These are phyloP conservation scores for Dichetophora obliterata DNA, from an alignment of 2,888 invertebrate species.

Conservation along the genomic window DNA sequence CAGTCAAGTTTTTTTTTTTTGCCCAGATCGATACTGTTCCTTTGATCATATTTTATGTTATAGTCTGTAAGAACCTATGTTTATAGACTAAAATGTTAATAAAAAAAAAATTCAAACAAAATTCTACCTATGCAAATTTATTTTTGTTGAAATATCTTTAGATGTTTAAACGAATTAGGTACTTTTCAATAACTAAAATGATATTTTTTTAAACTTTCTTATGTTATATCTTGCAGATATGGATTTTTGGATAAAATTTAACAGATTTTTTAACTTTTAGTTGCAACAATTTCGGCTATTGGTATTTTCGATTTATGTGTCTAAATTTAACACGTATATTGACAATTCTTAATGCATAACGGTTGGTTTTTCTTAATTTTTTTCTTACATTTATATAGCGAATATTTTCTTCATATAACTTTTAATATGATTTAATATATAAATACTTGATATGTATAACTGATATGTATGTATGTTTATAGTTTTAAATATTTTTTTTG, in stretches of 20 bases:
- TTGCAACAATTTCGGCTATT: not conserved
- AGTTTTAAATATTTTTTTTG: constrained; percentile 39
- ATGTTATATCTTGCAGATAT: not conserved
- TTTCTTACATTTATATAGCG: constrained; percentile 10
- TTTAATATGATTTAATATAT: constrained; percentile 10
- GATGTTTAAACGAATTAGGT: no score
- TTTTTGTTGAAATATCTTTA: no score
- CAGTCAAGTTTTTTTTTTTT: no score
- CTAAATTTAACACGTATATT: not conserved
- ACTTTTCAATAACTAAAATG: no score
- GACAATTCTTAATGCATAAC: not conserved
- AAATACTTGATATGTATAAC: constrained; percentile 37
- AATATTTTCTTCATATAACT: constrained; percentile 38
- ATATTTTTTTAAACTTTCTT: no score
- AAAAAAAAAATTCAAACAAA: no score
- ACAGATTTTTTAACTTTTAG: no score
- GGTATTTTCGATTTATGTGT: not conserved
- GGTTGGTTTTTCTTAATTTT: not conserved
- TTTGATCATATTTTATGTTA: no score
- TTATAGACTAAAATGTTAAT: no score
- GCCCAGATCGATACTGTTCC: no score
- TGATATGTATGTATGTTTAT: constrained; percentile 39
- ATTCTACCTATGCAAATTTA: no score
- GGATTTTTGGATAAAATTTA: not conserved
- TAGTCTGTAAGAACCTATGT: no score